A percentile compares a stretch with the other conserved stretches of the same genome.
Conservation (phyloP, 2,113 vertebrate genomes). For the Peromyscus leucopus region DNA sequence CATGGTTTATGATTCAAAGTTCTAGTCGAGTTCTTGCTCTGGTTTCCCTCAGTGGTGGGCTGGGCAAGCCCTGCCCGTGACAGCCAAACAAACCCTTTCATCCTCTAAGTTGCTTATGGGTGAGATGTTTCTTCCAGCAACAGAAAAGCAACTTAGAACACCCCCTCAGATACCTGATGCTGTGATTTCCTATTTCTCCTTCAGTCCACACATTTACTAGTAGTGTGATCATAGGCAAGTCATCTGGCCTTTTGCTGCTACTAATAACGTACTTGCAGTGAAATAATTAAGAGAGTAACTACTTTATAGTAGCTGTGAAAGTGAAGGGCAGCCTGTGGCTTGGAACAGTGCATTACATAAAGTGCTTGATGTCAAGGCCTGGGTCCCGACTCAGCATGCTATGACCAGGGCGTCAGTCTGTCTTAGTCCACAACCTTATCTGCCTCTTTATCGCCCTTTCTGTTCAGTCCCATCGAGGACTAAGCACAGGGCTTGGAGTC, state of each 20-base stretch:
- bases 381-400: background rate
- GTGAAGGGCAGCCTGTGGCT: background rate
- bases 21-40: too few relatives aligned
- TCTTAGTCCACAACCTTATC: background rate
- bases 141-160: background rate
- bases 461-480: background rate
- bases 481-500: background rate
- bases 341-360: background rate
- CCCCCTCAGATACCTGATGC: too few relatives aligned
- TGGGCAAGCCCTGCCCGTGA: background rate
- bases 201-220: background rate
- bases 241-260: background rate
- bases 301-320: background rate
- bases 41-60: background rate
- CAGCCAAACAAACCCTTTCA: background rate
- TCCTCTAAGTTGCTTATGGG: background rate
- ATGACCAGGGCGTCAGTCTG: background rate
- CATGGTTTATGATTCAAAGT: too few relatives aligned
- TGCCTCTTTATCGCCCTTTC: background rate
- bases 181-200: background rate
- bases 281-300: constrained; percentile 22
- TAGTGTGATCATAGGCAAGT: background rate
- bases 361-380: background rate
- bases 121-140: background rate
- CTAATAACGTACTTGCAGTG: constrained; percentile 19